Base-by-base conservation (phyloP, 2,888 invertebrate genomes). In the Acanthococcus lagerstroemiae region DNA sequence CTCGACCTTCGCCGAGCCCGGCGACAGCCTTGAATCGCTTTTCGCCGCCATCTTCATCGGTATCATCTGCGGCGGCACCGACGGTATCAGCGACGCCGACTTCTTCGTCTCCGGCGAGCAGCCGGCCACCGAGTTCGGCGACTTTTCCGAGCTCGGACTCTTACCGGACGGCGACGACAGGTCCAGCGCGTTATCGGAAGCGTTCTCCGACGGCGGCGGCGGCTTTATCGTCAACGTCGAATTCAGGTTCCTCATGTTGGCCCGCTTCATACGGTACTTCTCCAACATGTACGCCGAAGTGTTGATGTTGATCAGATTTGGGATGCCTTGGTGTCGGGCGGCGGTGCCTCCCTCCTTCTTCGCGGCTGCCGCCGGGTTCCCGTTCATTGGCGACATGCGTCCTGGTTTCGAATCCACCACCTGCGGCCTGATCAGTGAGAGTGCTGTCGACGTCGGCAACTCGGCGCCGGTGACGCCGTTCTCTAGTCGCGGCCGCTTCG, bases 261-360 rank as follows among this genome's bases (percentile, higher is more conserved):
- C 57, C 52, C 21, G 52, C 15, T 2, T 24, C 17, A 19, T 46
- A 9, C 57, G 50, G 22, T 54, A 17, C 56, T 61, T 66, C 5
- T 68, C 55, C 9, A 67, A 67, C 9, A 69, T n/a, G n/a, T n/a
- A n/a, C n/a, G n/a, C n/a, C 19, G 71, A 68, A 6, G 70, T 68
- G 24, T 70, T 71, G 2, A 71, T 71, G 50, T 71, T 70, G n/a
- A 71, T 71, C 15, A 71, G 55, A 7, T 69, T 65, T 2, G 71
- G 71, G n/a, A 71, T 67, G 50, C 70, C 68, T 22, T 68, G 61
- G 44, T 63, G 63, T 15, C 63, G 50, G n/a, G 52, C 63, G 22
- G 24, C 52, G 9, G 45, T n/a, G 12, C 44, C 46, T 12, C 19
- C 27, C 4, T 50, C 21, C 25, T 37, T 60, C 21, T 7, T 24